Evolutionary conservation across 2,888 invertebrate species (phyloP).

Genomic region (Mermis nigrescens): DNA sequence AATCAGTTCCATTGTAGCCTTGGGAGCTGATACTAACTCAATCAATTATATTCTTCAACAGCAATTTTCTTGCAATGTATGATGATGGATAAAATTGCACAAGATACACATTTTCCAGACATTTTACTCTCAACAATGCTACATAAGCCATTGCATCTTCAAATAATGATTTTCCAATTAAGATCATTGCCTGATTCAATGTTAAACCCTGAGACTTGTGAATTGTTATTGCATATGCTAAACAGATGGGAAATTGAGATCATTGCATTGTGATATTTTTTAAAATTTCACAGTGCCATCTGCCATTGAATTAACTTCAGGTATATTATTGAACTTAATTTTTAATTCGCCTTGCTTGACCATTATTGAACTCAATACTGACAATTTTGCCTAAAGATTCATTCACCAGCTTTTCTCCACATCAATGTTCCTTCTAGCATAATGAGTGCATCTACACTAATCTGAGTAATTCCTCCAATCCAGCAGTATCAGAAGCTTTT

Average conservation of each 20-base stretch:
- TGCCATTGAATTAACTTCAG: neutral
- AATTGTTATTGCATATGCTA: neutral
- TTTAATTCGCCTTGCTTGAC: neutral
- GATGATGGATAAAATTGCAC: neutral
- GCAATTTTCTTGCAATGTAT: neutral
- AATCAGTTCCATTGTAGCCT: neutral
- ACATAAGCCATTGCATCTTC: neutral
- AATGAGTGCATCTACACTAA: neutral
- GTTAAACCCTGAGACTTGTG: neutral
- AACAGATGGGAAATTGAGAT: neutral
- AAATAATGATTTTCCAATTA: neutral
- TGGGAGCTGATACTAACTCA: neutral
- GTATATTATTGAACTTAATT: neutral
- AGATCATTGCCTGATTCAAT: too few relatives aligned
- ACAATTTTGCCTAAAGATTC: neutral
- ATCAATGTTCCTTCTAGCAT: neutral
- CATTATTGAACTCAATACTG: neutral
- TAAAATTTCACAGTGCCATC: neutral
- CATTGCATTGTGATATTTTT: neutral
- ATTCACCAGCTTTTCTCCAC: neutral
- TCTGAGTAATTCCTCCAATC: neutral
- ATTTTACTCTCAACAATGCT: neutral
- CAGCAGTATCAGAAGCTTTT: neutral
- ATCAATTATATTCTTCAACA: neutral
- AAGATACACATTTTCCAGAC: neutral